Conservation (phyloP, 2,888 invertebrate genomes). For the Agrilus biguttatus region DNA sequence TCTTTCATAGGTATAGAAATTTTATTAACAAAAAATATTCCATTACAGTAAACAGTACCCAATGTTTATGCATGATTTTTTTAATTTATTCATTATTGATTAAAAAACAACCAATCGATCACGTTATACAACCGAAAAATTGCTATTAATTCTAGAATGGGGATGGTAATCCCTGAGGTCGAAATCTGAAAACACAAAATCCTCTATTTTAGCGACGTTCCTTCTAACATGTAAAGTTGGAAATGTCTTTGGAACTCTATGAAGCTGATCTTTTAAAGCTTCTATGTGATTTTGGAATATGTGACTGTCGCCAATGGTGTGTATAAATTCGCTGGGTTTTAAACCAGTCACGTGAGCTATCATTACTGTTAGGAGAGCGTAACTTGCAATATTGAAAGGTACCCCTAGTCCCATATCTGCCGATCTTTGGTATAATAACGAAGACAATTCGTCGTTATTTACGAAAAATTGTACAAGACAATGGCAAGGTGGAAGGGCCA, state of each 20-base stretch:
- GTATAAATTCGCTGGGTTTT: conserved; percentile 83
- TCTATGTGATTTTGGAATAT: conserved; percentile 82
- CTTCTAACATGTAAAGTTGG: conserved; percentile 66
- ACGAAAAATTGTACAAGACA: conserved; percentile 91
- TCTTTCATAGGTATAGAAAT: no score
- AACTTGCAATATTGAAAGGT: conserved; percentile 95
- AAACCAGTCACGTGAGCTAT: conserved; percentile 80
- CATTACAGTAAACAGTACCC: no score
- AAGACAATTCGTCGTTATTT: conserved; percentile 64
- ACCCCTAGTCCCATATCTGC: conserved; percentile 96
- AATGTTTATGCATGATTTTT: no score
- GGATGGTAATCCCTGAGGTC: conserved; percentile 75
- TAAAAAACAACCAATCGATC: no score
- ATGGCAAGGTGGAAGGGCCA: conserved; percentile 96
- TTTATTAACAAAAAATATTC: no score
- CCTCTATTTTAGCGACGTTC: conserved; percentile 61
- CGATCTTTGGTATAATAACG: conserved; percentile 87
- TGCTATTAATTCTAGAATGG: conserved; percentile 65
- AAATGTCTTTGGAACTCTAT: conserved; percentile 64
- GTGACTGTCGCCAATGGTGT: conserved; percentile 89
- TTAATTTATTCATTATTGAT: no score
- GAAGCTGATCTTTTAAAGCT: conserved; percentile 64
- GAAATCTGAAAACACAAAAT: conserved; percentile 78
- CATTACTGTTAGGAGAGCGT: conserved; percentile 85
- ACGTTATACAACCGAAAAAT: no score